Percentiles rank a stretch among this genome's conserved stretches.
These are phyloP conservation scores for Patiria pectinifera DNA, from an alignment of 53 echinoderm and acorn worm species.

Conservation along the genomic window DNA sequence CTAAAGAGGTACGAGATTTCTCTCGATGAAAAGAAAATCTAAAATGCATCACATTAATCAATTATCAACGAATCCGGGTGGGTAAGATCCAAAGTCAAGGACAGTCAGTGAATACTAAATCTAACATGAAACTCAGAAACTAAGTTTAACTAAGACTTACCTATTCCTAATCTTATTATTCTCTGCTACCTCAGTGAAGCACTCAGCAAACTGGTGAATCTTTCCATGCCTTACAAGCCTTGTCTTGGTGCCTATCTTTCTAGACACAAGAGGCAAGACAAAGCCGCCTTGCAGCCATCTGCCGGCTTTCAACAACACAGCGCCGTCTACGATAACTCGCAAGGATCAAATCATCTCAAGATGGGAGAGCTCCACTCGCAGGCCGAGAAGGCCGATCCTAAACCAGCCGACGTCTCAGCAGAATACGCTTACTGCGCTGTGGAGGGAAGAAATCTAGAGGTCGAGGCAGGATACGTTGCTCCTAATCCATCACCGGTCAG, in stretches of 20 bases:
- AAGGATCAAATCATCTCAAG: neutral
- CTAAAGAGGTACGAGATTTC: neutral
- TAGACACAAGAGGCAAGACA: neutral
- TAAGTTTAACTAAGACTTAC: neutral
- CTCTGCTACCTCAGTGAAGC: no score
- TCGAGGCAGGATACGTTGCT: neutral
- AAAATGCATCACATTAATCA: no score
- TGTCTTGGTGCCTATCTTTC: neutral
- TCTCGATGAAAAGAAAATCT: no score
- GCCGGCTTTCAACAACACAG: neutral
- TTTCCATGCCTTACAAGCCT: no score
- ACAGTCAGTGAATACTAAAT: neutral
- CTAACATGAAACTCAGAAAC: neutral
- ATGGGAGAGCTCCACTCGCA: neutral
- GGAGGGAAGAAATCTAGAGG: neutral
- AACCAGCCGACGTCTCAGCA: neutral
- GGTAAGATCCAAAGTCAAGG: neutral
- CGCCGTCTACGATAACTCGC: neutral
- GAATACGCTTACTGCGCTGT: neutral
- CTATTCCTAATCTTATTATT: neutral
- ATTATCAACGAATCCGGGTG: no score
- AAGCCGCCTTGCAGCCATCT: neutral
- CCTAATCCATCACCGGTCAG: neutral
- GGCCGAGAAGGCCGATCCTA: neutral
- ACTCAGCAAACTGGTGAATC: neutral